Conservation (phyloP, 2,797 vertebrate genomes). For the Heliangelus exortis region DNA sequence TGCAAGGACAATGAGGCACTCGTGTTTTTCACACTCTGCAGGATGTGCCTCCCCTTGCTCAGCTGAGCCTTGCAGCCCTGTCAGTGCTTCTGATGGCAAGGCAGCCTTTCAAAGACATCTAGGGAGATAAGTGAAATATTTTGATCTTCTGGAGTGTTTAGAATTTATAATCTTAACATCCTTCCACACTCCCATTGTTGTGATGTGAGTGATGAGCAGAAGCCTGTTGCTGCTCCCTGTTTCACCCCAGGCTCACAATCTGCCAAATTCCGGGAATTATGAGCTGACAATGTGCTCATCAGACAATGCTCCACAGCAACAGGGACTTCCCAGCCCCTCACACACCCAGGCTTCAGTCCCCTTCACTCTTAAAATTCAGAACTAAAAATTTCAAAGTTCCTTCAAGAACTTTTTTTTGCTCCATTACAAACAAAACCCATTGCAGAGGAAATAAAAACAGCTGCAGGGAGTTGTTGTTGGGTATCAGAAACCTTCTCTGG, state of each 20-base stretch:
- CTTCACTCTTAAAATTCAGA: not conserved
- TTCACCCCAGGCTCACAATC: not conserved
- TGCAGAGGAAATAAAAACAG: not conserved
- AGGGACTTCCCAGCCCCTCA: not conserved
- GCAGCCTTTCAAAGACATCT: constrained; percentile 41
- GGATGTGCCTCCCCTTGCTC: constrained; percentile 45
- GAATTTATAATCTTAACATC: constrained; percentile 57
- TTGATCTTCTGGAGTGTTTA: constrained; percentile 50
- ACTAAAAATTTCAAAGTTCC: not conserved
- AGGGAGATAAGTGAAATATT: constrained; percentile 47
- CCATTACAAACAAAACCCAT: not conserved
- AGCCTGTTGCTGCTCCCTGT: constrained; percentile 41
- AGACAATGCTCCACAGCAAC: constrained; percentile 20
- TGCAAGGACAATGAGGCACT: constrained; percentile 55
- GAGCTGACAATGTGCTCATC: constrained; percentile 38
- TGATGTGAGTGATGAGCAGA: constrained; percentile 31
- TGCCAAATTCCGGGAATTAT: constrained; percentile 64
- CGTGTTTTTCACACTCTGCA: constrained; percentile 50
- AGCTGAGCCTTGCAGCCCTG: not conserved
- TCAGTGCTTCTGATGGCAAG: not conserved
- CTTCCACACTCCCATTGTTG: constrained; percentile 34
- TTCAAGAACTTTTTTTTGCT: not conserved
- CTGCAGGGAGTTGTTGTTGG: not conserved
- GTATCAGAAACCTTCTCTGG: not conserved
- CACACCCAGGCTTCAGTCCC: not conserved